Evolutionary conservation across 2,113 vertebrate species (phyloP).

Genomic region (Hippocampus abdominalis): DNA sequence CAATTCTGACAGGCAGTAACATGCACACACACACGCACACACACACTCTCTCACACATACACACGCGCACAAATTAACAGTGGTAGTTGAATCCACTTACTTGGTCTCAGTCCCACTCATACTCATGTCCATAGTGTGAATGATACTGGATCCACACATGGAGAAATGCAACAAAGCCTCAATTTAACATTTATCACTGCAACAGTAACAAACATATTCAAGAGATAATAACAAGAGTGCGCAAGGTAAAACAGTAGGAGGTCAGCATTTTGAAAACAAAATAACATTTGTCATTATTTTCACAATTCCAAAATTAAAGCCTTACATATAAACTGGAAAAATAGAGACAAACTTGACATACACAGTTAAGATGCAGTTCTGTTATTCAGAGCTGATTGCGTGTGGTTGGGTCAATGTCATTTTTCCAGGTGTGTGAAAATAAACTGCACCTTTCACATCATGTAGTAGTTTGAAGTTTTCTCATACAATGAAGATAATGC

Average conservation of each 20-base stretch:
- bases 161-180: slow-evolving; percentile 69
- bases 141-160: slow-evolving; percentile 55
- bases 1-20: slow-evolving; percentile 69
- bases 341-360: slow-evolving; percentile 51
- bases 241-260: slow-evolving; percentile 73
- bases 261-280: slow-evolving; percentile 73
- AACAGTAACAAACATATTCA: slow-evolving; percentile 73
- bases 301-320: slow-evolving; percentile 68
- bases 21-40: slow-evolving; percentile 58
- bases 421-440: slow-evolving; percentile 50
- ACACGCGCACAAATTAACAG: slow-evolving; percentile 42
- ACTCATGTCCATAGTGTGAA: slow-evolving; percentile 50
- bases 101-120: slow-evolving; percentile 67
- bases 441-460: slow-evolving; percentile 67
- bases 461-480: slow-evolving; percentile 61
- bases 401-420: slow-evolving; percentile 59
- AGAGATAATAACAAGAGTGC: slow-evolving; percentile 68
- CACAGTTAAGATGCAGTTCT: slow-evolving; percentile 73
- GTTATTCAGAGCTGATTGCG: slow-evolving; percentile 70
- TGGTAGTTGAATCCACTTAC: slow-evolving; percentile 66
- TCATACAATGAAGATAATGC: slow-evolving; percentile 67
- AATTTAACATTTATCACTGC: slow-evolving; percentile 70
- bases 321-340: slow-evolving; percentile 53
- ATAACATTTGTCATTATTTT: slow-evolving; percentile 69
- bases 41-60: slow-evolving; percentile 42